Base-by-base conservation (phyloP, 37 sponge, comb jelly and placozoan species). In the Ephydatia muelleri region DNA sequence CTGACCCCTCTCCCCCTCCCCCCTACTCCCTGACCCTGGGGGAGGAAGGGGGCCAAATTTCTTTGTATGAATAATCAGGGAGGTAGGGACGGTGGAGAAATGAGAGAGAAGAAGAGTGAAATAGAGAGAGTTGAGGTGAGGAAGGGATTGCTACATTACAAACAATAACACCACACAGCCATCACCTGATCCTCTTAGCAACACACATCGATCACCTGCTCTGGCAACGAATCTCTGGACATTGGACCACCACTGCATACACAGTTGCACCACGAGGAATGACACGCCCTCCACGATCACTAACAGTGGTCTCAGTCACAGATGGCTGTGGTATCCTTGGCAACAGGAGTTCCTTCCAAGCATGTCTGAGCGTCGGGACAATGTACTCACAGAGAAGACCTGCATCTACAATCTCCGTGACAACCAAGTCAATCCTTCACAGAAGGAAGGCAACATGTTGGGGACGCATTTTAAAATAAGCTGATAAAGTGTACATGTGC, bases 381-480 rank as follows among this genome's bases (percentile, higher is more conserved):
- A 93, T 93, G 48, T 38, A 27, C 47, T 93, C 93, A 19, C 93
- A 90, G 9, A 93, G 49, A 34, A 93, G 70, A 26, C 91, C 93
- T 25, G 93, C 90, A 89, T 93, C 93, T 37, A 93, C 86, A 30
- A 68, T 93, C 48, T 93, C 93, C 43, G 93, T 93, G 40, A 93
- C 91, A 40, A 93, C 87, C 49, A 93, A 76, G 21, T 77, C 77
- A 29, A 90, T 87, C 71, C 93, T 93, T 65, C 25, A 49, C 31
- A 47, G 9, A 69, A 70, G 2, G 5, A 11, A 31, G 35, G 57
- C 19, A 57, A 57, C 1, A 57, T 57, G 43, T 6, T 6, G 3
- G 43, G 6, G 43, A 6, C 43, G 6, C 43, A 43, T 43, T 43
- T 43, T 43, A 43, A n/a, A n/a, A n/a, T n/a, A n/a, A 43, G 43